These are phyloP conservation scores for Alloplasta piceator DNA, from an alignment of 2,888 invertebrate species.

Conservation along the genomic window DNA sequence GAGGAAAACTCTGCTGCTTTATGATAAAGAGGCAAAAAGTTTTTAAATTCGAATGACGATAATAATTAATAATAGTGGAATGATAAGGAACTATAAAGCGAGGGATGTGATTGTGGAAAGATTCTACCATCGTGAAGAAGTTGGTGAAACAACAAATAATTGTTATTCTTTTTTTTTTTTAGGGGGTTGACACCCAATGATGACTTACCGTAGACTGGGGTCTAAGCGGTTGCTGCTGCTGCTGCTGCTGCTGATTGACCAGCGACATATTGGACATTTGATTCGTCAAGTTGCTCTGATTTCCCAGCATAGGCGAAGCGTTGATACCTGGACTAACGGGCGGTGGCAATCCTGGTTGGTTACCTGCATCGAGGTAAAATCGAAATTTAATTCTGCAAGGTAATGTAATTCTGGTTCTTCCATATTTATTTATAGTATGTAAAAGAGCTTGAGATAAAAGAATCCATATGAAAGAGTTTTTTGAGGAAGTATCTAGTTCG, in stretches of 20 bases:
- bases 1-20: slow-evolving; percentile 70
- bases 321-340: slow-evolving; percentile 70
- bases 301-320: slow-evolving; percentile 64
- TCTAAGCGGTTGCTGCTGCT: slow-evolving; percentile 54
- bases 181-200: not conserved
- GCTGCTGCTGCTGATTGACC: slow-evolving; percentile 70
- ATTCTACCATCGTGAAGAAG: too few species aligned
- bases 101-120: too few species aligned
- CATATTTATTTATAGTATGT: too few species aligned
- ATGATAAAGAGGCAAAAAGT: not conserved
- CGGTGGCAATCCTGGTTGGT: slow-evolving; percentile 72
- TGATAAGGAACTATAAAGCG: too few species aligned
- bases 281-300: slow-evolving; percentile 74
- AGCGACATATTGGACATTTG: slow-evolving; percentile 77
- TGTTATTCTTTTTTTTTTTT: not conserved
- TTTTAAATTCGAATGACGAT: too few species aligned
- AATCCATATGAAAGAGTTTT: too few species aligned
- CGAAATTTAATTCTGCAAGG: too few species aligned
- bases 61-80: too few species aligned
- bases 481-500: too few species aligned
- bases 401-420: too few species aligned
- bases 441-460: too few species aligned
- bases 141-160: too few species aligned
- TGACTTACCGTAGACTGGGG: slow-evolving; percentile 70
- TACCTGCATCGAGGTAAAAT: not conserved